phyloP scores from a whole-genome alignment of 2,113 vertebrate species.

The Mobula birostris region DNA sequence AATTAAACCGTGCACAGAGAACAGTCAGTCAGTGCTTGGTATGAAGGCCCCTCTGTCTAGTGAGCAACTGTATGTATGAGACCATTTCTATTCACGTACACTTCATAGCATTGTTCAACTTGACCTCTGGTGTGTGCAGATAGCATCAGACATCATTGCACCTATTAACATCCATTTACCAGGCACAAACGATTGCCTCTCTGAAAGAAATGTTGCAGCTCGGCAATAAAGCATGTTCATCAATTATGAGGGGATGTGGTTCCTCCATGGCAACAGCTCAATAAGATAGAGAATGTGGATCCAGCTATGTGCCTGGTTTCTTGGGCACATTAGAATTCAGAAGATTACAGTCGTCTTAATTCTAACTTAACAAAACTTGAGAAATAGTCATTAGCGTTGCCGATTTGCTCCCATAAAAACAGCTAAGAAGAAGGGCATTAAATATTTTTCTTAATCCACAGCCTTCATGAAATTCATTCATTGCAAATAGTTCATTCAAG shows the following conservation, averaged over 20 bases:
- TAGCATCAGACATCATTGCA: conserved; percentile 35
- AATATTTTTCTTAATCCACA: too few relatives aligned
- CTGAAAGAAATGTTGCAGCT: conserved; percentile 31
- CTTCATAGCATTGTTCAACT: conserved; percentile 31
- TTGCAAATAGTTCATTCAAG: background rate
- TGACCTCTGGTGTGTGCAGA: conserved; percentile 34
- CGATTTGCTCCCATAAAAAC: background rate
- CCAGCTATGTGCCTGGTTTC: background rate
- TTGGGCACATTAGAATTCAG: conserved; percentile 6
- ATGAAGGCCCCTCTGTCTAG: conserved; percentile 21
- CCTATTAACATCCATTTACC: conserved; percentile 31
- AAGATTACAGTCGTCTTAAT: background rate
- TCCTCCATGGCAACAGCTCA: conserved; percentile 29
- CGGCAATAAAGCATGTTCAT: conserved; percentile 23
- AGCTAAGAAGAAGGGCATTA: background rate
- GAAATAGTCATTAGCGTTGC: background rate
- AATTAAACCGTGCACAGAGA: conserved; percentile 26
- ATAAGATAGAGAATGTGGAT: background rate
- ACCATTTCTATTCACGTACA: conserved; percentile 24
- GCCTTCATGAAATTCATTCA: conserved; percentile 10
- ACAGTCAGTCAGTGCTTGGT: conserved; percentile 7
- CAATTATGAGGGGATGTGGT: background rate
- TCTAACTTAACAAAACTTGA: background rate
- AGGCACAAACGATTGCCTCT: conserved; percentile 29
- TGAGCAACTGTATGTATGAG: conserved; percentile 25